Evolutionary conservation across 2,113 vertebrate species (phyloP).

Genomic region (Aythya baeri): DNA sequence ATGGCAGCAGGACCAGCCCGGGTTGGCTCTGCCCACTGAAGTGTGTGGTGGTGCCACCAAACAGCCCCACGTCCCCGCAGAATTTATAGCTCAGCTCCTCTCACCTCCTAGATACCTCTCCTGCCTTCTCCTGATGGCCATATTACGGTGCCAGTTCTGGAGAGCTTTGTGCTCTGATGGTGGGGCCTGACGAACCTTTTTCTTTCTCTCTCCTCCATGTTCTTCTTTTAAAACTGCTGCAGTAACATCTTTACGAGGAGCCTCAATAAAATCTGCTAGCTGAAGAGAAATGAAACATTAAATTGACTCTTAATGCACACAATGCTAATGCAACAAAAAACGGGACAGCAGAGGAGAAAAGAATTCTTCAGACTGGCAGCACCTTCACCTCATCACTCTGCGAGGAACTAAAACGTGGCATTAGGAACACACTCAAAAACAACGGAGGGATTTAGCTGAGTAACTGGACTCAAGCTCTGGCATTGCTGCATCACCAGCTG

Average conservation of each 20-base stretch:
- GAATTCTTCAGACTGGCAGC: neutral
- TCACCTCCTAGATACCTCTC: conserved; percentile 85
- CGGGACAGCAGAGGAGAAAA: neutral
- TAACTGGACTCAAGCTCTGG: neutral
- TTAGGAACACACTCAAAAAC: neutral
- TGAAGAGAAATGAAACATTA: conserved; percentile 46
- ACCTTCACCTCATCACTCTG: neutral
- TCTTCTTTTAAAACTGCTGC: conserved; percentile 7
- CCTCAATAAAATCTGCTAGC: conserved; percentile 74
- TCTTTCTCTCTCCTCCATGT: neutral
- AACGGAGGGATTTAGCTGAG: neutral
- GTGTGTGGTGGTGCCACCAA: neutral
- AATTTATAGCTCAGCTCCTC: conserved; percentile 6
- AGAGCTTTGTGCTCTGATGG: conserved; percentile 80
- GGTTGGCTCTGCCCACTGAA: accelerated
- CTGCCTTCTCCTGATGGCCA: conserved; percentile 80
- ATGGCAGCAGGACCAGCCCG: neutral
- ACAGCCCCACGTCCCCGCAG: neutral
- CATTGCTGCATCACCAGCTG: neutral
- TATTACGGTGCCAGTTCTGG: conserved; percentile 83
- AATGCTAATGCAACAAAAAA: neutral
- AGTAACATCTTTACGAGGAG: neutral
- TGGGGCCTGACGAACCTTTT: neutral
- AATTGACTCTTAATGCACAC: neutral
- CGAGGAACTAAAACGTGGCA: neutral